phyloP scores from a whole-genome alignment of 1,140 invertebrate species.

The Pseudomyrmex flavicornis region DNA sequence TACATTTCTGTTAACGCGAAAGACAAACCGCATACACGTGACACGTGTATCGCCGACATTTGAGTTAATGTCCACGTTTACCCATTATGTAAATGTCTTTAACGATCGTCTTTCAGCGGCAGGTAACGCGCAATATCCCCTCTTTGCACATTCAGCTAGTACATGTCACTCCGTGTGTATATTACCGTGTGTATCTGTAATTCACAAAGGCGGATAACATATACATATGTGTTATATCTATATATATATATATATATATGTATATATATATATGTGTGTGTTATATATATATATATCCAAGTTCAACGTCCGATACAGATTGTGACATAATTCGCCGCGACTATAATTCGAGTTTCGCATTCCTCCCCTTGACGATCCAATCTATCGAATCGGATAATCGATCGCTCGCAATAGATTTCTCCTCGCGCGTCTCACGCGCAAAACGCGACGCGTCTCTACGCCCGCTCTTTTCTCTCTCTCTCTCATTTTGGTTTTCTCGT shows the following conservation, averaged over 20 bases:
- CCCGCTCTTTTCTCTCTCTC: background rate
- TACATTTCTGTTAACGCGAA: too few species aligned
- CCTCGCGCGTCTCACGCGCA: background rate
- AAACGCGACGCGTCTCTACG: background rate
- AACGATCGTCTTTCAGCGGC: slow-evolving; percentile 4
- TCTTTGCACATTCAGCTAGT: background rate
- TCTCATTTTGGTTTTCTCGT: background rate
- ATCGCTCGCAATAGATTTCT: slow-evolving; percentile 18
- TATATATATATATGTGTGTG: background rate
- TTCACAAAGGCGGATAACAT: background rate
- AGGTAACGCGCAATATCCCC: background rate
- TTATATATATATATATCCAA: slow-evolving; percentile 3
- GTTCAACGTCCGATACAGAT: slow-evolving; percentile 32
- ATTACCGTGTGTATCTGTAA: background rate
- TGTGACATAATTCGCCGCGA: slow-evolving; percentile 45
- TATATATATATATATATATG: background rate
- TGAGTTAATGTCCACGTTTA: background rate
- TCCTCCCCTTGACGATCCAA: slow-evolving; percentile 22
- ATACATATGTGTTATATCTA: background rate
- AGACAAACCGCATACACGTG: too few species aligned
- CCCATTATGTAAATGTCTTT: background rate
- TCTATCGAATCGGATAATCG: slow-evolving; percentile 42
- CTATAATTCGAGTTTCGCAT: slow-evolving; percentile 47
- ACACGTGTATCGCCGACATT: too few species aligned
- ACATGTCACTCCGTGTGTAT: background rate